A percentile compares a stretch with the other conserved stretches of the same genome.
Evolutionary conservation across 2,113 vertebrate species (phyloP).

Genomic region (Nanorana parkeri): DNA sequence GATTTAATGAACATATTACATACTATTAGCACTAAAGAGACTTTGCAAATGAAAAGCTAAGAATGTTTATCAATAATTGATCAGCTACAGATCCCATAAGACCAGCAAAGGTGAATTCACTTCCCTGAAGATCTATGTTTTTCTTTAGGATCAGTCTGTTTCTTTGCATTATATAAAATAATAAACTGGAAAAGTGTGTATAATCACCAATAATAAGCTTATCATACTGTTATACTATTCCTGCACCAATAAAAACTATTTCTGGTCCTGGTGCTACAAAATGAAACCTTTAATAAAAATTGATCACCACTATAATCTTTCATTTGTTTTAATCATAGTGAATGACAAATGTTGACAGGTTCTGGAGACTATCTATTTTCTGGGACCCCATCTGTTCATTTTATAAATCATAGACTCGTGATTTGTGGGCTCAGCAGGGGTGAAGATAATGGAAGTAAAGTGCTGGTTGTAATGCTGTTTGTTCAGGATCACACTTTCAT

Average conservation of each 20-base stretch:
- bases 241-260: too few relatives aligned
- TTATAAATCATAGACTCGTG: not conserved
- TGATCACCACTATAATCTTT: not conserved
- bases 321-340: not conserved
- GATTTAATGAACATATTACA: conserved; percentile 2
- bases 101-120: conserved; percentile 15
- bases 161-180: conserved; percentile 22
- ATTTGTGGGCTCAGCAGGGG: too few relatives aligned
- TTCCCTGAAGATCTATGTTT: not conserved
- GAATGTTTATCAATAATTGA: conserved; percentile 48
- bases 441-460: not conserved
- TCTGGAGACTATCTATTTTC: not conserved
- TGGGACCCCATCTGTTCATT: not conserved
- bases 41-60: conserved; percentile 7
- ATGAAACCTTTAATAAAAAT: too few relatives aligned
- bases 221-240: too few relatives aligned
- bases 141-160: not conserved
- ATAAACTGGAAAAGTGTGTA: not conserved
- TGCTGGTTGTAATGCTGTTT: too few relatives aligned
- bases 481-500: too few relatives aligned
- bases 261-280: too few relatives aligned
- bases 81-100: conserved; percentile 12
- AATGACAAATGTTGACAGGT: conserved; percentile 13
- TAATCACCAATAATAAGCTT: not conserved
- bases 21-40: not conserved